Evolutionary conservation across 2,797 vertebrate species (phyloP).

Genomic region (Melanotaenia boesemani): DNA sequence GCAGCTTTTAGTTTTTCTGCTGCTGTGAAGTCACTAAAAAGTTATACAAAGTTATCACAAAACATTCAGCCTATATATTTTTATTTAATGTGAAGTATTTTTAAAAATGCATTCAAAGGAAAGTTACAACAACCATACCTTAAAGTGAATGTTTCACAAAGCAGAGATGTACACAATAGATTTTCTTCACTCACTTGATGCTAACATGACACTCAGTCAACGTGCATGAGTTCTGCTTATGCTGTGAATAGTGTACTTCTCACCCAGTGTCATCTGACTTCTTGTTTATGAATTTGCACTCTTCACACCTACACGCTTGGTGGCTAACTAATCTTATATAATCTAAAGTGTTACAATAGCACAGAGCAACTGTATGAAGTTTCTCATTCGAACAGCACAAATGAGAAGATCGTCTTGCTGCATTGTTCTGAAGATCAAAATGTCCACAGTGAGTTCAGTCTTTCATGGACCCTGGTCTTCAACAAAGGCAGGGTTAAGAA

Average conservation of each 20-base stretch:
- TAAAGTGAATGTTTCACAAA: not conserved
- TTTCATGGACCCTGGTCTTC: constrained; percentile 40
- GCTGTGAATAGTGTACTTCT: not conserved
- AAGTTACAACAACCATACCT: not conserved
- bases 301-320: no score
- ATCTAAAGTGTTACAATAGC: not conserved
- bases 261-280: not conserved
- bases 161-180: not conserved
- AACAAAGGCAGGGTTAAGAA: constrained; percentile 56
- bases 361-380: not conserved
- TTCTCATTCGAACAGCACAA: not conserved
- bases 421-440: not conserved
- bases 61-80: not conserved
- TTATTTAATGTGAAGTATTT: not conserved
- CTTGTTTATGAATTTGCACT: no score
- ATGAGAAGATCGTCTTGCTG: not conserved
- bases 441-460: not conserved
- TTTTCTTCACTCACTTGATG: not conserved
- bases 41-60: not conserved
- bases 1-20: no score
- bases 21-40: not conserved
- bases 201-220: no score
- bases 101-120: not conserved
- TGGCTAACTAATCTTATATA: no score
- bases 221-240: not conserved